Percentiles rank a stretch among this genome's conserved stretches.
Conservation (phyloP, 2,113 vertebrate species). For the Cyprinodon brontotheroides region DNA sequence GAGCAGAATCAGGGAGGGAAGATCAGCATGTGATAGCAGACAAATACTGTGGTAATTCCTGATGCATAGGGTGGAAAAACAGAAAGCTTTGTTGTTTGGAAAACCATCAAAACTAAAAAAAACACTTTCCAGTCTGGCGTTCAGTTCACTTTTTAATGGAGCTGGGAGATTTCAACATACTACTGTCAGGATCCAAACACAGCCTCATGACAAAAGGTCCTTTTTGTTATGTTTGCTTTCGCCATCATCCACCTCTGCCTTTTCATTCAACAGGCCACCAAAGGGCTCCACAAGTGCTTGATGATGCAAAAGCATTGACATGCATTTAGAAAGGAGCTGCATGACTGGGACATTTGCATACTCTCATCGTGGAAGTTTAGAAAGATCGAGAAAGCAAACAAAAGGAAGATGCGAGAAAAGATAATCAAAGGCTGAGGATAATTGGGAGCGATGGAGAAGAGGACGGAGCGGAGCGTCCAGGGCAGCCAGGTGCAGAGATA, state of each 20-base stretch:
- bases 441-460: slow-evolving; percentile 35
- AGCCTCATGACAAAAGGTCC: slow-evolving; percentile 39
- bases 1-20: background rate
- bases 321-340: slow-evolving; percentile 53
- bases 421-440: slow-evolving; percentile 71
- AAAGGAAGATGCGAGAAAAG: slow-evolving; percentile 65
- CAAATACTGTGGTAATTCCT: background rate
- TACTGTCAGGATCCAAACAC: background rate
- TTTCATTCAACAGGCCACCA: slow-evolving; percentile 48
- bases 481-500: slow-evolving; percentile 63
- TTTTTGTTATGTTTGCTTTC: slow-evolving; percentile 27
- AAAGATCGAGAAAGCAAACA: slow-evolving; percentile 39
- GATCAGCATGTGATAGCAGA: background rate
- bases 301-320: slow-evolving; percentile 54
- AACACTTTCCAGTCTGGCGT: background rate
- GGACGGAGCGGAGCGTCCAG: slow-evolving; percentile 12
- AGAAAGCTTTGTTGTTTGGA: background rate
- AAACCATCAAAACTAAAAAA: background rate
- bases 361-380: slow-evolving; percentile 43
- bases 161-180: slow-evolving; percentile 23
- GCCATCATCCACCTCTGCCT: slow-evolving; percentile 40
- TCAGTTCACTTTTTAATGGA: background rate
- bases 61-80: slow-evolving; percentile 7
- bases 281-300: slow-evolving; percentile 49
- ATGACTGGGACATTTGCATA: slow-evolving; percentile 61